A percentile compares a stretch with the other conserved stretches of the same genome.
Evolutionary conservation across 2,888 invertebrate species (phyloP).

Genomic region (Argyresthia goedartella): DNA sequence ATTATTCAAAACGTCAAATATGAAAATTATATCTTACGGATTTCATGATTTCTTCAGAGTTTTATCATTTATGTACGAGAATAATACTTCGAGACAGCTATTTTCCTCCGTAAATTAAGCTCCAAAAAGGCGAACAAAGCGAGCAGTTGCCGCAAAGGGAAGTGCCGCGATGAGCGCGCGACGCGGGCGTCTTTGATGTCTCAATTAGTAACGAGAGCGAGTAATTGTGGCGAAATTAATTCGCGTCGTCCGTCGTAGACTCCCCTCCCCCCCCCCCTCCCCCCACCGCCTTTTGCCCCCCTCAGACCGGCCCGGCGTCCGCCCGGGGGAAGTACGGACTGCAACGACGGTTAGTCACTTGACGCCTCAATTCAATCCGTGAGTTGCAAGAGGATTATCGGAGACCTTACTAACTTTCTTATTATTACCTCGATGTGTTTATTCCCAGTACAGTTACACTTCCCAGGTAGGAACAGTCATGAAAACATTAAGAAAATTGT

Average conservation of each 20-base stretch:
- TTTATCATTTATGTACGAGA: too few species aligned
- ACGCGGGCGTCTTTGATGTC: conserved; percentile 54
- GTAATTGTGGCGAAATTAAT: conserved; percentile 67
- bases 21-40: too few species aligned
- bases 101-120: too few species aligned
- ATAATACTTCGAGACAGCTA: too few species aligned
- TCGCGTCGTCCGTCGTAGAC: conserved; percentile 26
- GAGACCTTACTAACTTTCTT: background rate
- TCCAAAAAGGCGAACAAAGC: background rate
- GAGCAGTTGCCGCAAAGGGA: conserved; percentile 16
- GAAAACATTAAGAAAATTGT: too few species aligned
- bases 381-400: background rate
- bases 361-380: background rate
- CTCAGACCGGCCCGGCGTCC: background rate
- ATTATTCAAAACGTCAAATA: too few species aligned
- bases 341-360: conserved; percentile 4
- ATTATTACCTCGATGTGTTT: too few species aligned
- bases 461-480: too few species aligned
- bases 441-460: background rate
- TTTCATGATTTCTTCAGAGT: too few species aligned
- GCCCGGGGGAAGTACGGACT: background rate
- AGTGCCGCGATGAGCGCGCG: conserved; percentile 27
- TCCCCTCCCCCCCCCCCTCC: background rate
- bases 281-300: background rate
- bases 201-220: conserved; percentile 64